phyloP scores from a whole-genome alignment of 2,888 invertebrate genomes.

The Tetramorium bicarinatum region DNA sequence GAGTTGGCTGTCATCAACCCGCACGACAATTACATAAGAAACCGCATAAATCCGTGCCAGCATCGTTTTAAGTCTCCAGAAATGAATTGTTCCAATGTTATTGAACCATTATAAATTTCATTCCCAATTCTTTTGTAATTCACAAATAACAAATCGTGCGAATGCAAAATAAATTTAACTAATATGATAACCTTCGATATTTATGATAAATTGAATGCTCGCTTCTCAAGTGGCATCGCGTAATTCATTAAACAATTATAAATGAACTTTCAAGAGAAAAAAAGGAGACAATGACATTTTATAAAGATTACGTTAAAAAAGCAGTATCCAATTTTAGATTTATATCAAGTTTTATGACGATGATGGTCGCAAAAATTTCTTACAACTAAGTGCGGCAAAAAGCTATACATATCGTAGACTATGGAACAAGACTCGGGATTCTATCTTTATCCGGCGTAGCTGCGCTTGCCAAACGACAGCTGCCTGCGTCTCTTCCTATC shows the following conservation, averaged over 20 bases:
- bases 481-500: slow-evolving; percentile 74
- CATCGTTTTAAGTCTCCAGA: slow-evolving; percentile 54
- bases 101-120: neutral
- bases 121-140: neutral
- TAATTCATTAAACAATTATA: neutral
- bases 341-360: neutral
- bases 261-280: neutral
- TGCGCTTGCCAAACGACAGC: slow-evolving; percentile 78
- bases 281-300: neutral
- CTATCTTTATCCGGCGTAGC: slow-evolving; percentile 78
- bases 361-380: slow-evolving; percentile 31
- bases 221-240: neutral
- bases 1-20: slow-evolving; percentile 68
- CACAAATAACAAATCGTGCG: neutral
- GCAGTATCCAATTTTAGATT: slow-evolving; percentile 8
- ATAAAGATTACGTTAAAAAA: neutral
- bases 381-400: slow-evolving; percentile 54
- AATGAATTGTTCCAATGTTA: slow-evolving; percentile 35
- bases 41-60: slow-evolving; percentile 70
- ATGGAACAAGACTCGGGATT: slow-evolving; percentile 69
- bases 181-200: neutral
- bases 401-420: slow-evolving; percentile 60
- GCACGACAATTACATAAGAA: slow-evolving; percentile 74
- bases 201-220: neutral
- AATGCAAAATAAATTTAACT: neutral